Percentiles rank a stretch among this genome's conserved stretches.
Evolutionary conservation across 2,113 vertebrate genomes (phyloP).

Genomic region (Ptilorrhoa leucosticta): DNA sequence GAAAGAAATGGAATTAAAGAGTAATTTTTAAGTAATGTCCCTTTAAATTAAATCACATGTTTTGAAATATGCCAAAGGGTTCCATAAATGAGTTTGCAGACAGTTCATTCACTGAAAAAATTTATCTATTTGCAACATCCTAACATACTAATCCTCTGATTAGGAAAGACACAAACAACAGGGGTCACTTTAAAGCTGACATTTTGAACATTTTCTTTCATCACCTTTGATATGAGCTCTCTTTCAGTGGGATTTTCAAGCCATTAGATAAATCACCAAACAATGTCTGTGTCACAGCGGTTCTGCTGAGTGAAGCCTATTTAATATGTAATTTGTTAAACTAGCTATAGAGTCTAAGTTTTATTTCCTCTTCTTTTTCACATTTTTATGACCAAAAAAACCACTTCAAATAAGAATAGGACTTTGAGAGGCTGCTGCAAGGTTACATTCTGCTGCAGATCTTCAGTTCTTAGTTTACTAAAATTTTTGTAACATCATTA

Average conservation of each 20-base stretch:
- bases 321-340: background rate
- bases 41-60: background rate
- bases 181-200: background rate
- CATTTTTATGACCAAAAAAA: background rate
- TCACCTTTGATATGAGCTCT: background rate
- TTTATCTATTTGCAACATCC: background rate
- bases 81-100: background rate
- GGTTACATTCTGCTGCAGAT: background rate
- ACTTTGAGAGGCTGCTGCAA: background rate
- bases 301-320: background rate
- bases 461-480: background rate
- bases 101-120: background rate
- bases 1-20: background rate
- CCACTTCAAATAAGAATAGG: background rate
- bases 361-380: background rate
- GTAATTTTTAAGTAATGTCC: background rate
- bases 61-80: background rate
- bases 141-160: background rate
- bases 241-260: background rate
- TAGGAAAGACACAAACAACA: background rate
- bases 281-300: background rate
- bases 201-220: conserved; percentile 11
- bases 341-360: background rate
- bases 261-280: background rate
- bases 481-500: background rate